phyloP scores from a whole-genome alignment of 35 echinoderm and acorn worm genomes.

The Stichopus chloronotus region DNA sequence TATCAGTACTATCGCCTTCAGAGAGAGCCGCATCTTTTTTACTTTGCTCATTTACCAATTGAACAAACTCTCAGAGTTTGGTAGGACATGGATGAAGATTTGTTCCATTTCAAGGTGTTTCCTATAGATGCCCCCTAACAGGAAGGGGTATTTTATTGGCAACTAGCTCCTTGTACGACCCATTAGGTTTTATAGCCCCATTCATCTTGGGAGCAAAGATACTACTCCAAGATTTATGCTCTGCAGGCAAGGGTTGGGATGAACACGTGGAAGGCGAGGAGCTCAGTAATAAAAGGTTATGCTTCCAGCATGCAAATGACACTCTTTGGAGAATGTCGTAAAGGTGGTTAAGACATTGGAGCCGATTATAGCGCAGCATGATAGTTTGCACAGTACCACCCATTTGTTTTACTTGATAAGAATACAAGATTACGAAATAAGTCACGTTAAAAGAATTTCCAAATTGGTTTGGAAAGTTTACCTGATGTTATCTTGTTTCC shows the following conservation, averaged over 20 bases:
- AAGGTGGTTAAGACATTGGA: too few species aligned
- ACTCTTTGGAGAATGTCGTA: too few species aligned
- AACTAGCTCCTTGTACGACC: slow-evolving; percentile 51
- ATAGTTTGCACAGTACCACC: too few species aligned
- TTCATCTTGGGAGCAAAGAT: neutral
- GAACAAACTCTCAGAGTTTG: slow-evolving; percentile 60
- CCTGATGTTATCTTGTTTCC: too few species aligned
- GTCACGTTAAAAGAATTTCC: too few species aligned
- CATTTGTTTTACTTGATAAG: too few species aligned
- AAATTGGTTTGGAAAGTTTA: too few species aligned
- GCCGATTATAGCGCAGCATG: too few species aligned
- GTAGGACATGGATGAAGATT: slow-evolving; percentile 49
- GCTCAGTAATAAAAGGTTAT: neutral
- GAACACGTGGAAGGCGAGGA: slow-evolving; percentile 11
- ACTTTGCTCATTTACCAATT: slow-evolving; percentile 48
- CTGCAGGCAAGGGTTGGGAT: slow-evolving; percentile 32
- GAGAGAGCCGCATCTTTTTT: slow-evolving; percentile 37
- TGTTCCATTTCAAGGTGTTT: slow-evolving; percentile 28
- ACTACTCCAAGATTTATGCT: slow-evolving; percentile 1
- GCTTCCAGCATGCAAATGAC: too few species aligned
- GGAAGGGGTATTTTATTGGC: slow-evolving; percentile 27
- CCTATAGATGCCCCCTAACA: neutral
- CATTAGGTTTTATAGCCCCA: neutral
- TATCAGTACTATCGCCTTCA: neutral
- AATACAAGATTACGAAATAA: too few species aligned